Evolutionary conservation across 2,888 invertebrate genomes (phyloP), one percentile per base, ranked within the genome.

Genomic region (Coecobrya sp.): DNA sequence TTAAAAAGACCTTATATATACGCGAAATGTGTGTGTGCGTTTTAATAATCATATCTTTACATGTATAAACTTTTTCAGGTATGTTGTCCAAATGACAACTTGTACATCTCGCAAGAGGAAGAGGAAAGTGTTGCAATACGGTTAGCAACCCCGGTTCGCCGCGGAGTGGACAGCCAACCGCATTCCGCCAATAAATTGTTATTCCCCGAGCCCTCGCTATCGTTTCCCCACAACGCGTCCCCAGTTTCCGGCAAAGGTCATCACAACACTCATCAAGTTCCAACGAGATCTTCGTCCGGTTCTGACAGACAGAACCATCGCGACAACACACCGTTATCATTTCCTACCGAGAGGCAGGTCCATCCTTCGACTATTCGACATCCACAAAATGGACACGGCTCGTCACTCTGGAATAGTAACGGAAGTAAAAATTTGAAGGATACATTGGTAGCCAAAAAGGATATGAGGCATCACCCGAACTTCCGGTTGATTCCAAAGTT

Each of bases 401-500:
- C n/a, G n/a, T n/a, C n/a, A n/a, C n/a, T n/a, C n/a, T n/a, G 59
- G 59, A 59, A 59, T 52, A n/a, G n/a, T n/a, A n/a, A 55, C 55
- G 16, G n/a, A 8, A 36, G 36, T n/a, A 70, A 70, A 5, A 70
- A 70, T 55, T 7, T 27, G 2, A 81, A 81, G 27, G 81, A 81
- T 27, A 0, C 52, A 0, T 25, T 36, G n/a, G 30, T 55, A 22
- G 1, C 27, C 22, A 52, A 55, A 22, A 82, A 82, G 19, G 62
- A 76, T 27, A 36, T 81, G 16, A 30, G 68, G 16, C 19, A 81
- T 11, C 93, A 93, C 84, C 85, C 79, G 5, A 92, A 92, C 36
- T 92, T 92, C 42, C 68, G 85, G 4, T 49, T 92, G 16, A 62
- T 94, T 2, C 94, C 94, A n/a, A 68, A 52, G 25, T 11, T 93